A percentile compares a stretch with the other conserved stretches of the same genome.
These are phyloP conservation scores for Geococcyx californianus DNA, from an alignment of 2,113 vertebrate species.

Conservation along the genomic window DNA sequence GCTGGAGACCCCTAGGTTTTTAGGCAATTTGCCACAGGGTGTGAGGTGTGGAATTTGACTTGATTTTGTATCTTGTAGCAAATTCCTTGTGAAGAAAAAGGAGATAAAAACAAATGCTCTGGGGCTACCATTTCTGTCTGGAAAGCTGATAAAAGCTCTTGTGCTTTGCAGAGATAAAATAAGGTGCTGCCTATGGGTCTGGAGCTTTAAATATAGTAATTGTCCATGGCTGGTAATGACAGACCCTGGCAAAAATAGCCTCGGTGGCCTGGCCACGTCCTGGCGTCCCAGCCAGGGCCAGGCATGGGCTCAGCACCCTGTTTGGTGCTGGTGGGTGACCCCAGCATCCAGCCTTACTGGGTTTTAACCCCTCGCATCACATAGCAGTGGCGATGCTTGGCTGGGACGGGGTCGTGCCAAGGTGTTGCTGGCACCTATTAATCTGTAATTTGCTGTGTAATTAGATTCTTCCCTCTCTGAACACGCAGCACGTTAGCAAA, in stretches of 20 bases:
- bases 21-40: background rate
- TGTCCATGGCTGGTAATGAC: constrained; percentile 54
- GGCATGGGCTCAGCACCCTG: background rate
- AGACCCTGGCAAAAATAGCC: constrained; percentile 73
- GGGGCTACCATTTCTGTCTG: background rate
- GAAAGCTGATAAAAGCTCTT: background rate
- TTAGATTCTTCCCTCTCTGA: background rate
- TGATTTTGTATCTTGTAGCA: background rate
- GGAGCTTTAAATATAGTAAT: constrained; percentile 66
- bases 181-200: background rate
- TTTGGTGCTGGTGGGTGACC: background rate
- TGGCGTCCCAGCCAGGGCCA: background rate
- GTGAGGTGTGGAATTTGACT: background rate
- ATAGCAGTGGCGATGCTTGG: background rate
- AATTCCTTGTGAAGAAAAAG: background rate
- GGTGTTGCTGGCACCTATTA: background rate
- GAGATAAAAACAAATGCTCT: background rate
- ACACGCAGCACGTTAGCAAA: background rate
- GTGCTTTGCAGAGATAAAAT: background rate
- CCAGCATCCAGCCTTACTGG: background rate
- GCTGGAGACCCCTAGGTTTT: background rate
- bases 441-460: background rate
- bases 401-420: background rate
- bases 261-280: constrained; percentile 27
- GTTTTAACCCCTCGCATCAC: background rate